phyloP scores from a whole-genome alignment of 2,113 vertebrate species.

The Elephantulus edwardii region DNA sequence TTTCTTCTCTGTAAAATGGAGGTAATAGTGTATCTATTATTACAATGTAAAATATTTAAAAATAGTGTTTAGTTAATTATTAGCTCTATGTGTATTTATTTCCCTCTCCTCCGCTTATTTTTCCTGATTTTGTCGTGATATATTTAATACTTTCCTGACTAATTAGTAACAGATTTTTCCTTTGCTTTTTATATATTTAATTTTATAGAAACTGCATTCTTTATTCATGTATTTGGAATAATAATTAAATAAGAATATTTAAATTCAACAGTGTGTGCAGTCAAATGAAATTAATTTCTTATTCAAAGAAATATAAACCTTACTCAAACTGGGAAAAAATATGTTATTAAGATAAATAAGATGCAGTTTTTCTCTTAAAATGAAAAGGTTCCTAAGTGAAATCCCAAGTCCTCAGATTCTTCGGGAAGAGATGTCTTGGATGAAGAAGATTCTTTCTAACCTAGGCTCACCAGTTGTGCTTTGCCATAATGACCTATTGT shows the following conservation, averaged over 20 bases:
- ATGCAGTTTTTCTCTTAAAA: conserved; percentile 40
- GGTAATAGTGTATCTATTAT: background rate
- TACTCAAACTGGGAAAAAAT: conserved; percentile 35
- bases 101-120: background rate
- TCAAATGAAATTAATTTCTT: background rate
- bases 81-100: background rate
- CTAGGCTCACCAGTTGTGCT: conserved; percentile 97
- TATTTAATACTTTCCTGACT: background rate
- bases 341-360: conserved; percentile 34
- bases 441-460: conserved; percentile 92
- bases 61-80: background rate
- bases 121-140: background rate
- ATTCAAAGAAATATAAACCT: conserved; percentile 31
- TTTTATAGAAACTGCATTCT: background rate
- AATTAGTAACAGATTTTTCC: background rate
- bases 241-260: conserved; percentile 1
- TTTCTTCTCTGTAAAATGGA: background rate
- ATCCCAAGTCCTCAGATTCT: conserved; percentile 90
- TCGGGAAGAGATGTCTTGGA: conserved; percentile 94
- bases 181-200: conserved; percentile 16
- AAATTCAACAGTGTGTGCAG: conserved; percentile 25
- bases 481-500: conserved; percentile 98
- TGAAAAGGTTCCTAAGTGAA: conserved; percentile 89
- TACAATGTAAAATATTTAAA: background rate
- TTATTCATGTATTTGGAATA: conserved; percentile 35